phyloP scores from a whole-genome alignment of 2,888 invertebrate genomes.

The Sesamia inferens region DNA sequence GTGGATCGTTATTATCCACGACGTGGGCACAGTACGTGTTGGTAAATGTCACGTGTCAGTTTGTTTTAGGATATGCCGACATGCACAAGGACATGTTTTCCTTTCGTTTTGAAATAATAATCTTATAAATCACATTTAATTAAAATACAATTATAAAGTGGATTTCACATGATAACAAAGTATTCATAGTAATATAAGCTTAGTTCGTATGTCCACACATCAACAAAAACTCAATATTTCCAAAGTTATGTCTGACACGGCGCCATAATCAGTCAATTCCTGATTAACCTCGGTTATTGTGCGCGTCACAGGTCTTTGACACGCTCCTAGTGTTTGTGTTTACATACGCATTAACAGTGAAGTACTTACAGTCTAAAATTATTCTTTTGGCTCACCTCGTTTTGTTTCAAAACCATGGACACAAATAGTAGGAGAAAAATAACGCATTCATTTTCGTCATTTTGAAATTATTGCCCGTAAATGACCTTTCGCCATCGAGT shows the following conservation, averaged over 20 bases:
- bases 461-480: neutral
- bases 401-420: neutral
- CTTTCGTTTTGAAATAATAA: neutral
- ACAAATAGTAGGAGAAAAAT: neutral
- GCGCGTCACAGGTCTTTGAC: slow-evolving; percentile 49
- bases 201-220: neutral
- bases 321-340: slow-evolving; percentile 44
- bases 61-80: neutral
- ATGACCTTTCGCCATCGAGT: neutral
- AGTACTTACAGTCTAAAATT: slow-evolving; percentile 23
- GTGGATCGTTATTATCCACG: neutral
- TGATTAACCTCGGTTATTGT: slow-evolving; percentile 39
- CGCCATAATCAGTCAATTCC: slow-evolving; percentile 29
- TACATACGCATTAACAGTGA: slow-evolving; percentile 43
- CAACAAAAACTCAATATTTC: neutral
- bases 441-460: neutral
- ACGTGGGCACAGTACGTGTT: neutral
- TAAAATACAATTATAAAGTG: neutral
- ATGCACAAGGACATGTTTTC: neutral
- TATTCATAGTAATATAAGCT: neutral
- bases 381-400: slow-evolving; percentile 16
- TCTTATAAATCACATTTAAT: neutral
- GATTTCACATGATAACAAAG: neutral
- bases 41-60: neutral
- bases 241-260: neutral